These are phyloP conservation scores for Apodemia hepburni DNA, from an alignment of 2,888 invertebrate genomes.

Conservation along the genomic window DNA sequence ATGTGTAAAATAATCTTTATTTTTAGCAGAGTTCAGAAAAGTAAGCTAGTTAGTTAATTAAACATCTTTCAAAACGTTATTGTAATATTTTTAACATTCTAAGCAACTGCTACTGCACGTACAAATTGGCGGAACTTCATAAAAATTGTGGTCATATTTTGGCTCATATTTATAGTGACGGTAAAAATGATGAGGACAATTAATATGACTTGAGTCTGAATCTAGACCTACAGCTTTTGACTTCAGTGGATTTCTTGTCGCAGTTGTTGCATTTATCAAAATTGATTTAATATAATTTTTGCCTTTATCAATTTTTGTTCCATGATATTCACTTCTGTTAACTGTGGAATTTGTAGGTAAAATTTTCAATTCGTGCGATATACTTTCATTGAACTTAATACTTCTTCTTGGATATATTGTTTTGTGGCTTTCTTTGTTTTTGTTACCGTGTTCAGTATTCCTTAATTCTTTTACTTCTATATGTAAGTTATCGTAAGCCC, in stretches of 20 bases:
- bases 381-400: not conserved
- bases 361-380: not conserved
- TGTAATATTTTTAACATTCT: not conserved
- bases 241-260: constrained; percentile 42
- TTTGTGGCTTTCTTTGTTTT: not conserved
- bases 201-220: not conserved
- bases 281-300: not conserved
- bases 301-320: not conserved
- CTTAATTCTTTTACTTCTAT: constrained; percentile 42
- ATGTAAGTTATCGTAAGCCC: constrained; percentile 48
- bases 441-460: constrained; percentile 23
- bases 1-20: not conserved
- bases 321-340: not conserved
- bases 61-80: no score
- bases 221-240: constrained; percentile 35
- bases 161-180: not conserved
- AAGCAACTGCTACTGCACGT: not conserved
- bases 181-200: not conserved
- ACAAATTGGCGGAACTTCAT: not conserved
- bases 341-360: not conserved
- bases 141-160: not conserved
- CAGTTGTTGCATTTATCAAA: constrained; percentile 38
- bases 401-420: not conserved
- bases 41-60: no score
- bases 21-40: not conserved